These are phyloP conservation scores for Avahi laniger DNA, from an alignment of 2,797 vertebrate genomes.

Conservation along the genomic window DNA sequence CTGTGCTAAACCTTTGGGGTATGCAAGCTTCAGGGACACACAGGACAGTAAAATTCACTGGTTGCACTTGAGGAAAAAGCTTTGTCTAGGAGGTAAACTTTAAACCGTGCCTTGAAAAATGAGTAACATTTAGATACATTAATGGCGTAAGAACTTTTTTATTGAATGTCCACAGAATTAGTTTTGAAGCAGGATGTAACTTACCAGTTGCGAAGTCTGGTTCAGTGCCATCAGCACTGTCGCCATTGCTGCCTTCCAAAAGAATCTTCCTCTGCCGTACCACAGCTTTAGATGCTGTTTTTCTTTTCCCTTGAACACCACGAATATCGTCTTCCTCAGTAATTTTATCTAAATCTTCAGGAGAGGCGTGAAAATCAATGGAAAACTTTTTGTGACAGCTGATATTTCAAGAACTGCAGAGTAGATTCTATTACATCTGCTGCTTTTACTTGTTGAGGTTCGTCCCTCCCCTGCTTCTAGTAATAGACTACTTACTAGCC, in stretches of 20 bases:
- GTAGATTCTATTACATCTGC: not conserved
- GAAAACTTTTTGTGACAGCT: not conserved
- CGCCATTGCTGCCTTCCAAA: conserved; percentile 64
- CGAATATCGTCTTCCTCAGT: conserved; percentile 72
- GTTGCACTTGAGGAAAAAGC: too few relatives aligned
- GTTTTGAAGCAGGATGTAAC: conserved; percentile 7
- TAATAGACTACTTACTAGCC: not conserved
- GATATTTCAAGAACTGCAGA: not conserved
- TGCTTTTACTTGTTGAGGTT: not conserved
- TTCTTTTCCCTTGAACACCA: conserved; percentile 72
- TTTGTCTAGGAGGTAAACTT: too few relatives aligned
- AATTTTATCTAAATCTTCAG: conserved; percentile 88
- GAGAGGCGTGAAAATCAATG: not conserved
- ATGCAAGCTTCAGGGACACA: too few relatives aligned
- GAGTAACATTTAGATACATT: too few relatives aligned
- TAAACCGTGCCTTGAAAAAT: too few relatives aligned
- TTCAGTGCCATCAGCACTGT: conserved; percentile 83
- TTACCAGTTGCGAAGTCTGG: conserved; percentile 81
- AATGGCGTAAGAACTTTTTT: not conserved
- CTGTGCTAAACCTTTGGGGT: too few relatives aligned
- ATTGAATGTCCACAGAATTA: not conserved
- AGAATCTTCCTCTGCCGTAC: conserved; percentile 72
- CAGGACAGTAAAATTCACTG: too few relatives aligned
- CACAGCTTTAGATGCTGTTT: conserved; percentile 63
- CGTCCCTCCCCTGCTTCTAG: not conserved